phyloP scores from a whole-genome alignment of 2,113 vertebrate genomes.

The Herpetotheres cachinnans region DNA sequence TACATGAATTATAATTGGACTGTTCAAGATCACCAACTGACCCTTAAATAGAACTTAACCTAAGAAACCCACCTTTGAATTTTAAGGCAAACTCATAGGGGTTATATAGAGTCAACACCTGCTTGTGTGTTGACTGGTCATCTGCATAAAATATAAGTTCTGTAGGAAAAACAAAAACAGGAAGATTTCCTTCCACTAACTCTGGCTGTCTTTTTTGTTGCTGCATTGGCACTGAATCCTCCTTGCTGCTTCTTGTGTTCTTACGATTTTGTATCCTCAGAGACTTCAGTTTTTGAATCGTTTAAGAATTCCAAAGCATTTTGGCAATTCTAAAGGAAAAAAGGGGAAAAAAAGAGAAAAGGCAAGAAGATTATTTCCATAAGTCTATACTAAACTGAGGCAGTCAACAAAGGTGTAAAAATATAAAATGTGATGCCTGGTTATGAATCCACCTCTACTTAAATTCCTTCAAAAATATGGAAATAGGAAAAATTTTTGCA shows the following conservation, averaged over 20 bases:
- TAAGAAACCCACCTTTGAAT: conserved; percentile 93
- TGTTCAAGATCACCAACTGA: conserved; percentile 30
- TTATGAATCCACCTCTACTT: neutral
- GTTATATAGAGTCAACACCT: conserved; percentile 98
- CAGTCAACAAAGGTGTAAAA: conserved; percentile 1
- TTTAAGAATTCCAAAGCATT: conserved; percentile 81
- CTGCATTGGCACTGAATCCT: conserved; percentile 96
- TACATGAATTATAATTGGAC: neutral
- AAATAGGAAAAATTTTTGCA: neutral
- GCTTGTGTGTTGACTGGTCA: conserved; percentile 97
- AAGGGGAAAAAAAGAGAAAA: conserved; percentile 15
- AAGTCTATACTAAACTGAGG: neutral
- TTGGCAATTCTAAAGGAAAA: conserved; percentile 74
- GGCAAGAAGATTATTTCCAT: conserved; percentile 40
- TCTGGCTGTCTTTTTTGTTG: conserved; percentile 96
- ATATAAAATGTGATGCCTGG: neutral
- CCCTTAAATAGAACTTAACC: conserved; percentile 54
- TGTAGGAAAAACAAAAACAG: conserved; percentile 98
- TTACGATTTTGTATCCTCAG: conserved; percentile 71
- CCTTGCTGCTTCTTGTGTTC: conserved; percentile 75
- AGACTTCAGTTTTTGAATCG: conserved; percentile 66
- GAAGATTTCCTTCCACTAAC: conserved; percentile 98
- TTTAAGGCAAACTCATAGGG: conserved; percentile 99
- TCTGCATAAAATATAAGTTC: conserved; percentile 97
- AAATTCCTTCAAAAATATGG: neutral